Evolutionary conservation across 2,888 invertebrate species (phyloP).

Genomic region (Cotesia congregata): DNA sequence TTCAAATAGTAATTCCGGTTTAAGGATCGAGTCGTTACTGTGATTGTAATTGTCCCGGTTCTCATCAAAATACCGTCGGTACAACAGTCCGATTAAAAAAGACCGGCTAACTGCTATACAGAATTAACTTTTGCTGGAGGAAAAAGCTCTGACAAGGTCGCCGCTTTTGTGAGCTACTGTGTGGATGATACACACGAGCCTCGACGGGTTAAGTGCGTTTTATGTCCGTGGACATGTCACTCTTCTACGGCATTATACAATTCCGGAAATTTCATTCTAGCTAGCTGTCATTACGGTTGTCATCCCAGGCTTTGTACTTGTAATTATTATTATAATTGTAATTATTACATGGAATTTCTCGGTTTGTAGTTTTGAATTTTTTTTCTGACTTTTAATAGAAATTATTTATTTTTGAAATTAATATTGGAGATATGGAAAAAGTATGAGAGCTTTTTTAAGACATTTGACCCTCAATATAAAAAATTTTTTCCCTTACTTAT

Average conservation of each 20-base stretch:
- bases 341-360: too few species aligned
- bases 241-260: slow-evolving; percentile 30
- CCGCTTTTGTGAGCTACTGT: neutral
- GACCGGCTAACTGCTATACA: slow-evolving; percentile 28
- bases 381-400: too few species aligned
- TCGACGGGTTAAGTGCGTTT: neutral
- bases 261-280: slow-evolving; percentile 30
- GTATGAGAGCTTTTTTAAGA: neutral
- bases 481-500: too few species aligned
- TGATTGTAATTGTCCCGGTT: slow-evolving; percentile 39
- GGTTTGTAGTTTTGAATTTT: neutral
- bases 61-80: slow-evolving; percentile 69
- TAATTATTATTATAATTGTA: too few species aligned
- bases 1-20: slow-evolving; percentile 68
- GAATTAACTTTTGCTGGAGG: slow-evolving; percentile 63
- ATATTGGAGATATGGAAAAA: neutral
- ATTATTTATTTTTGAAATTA: too few species aligned
- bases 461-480: too few species aligned
- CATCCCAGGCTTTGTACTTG: neutral
- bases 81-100: slow-evolving; percentile 50
- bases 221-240: neutral
- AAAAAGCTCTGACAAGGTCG: slow-evolving; percentile 54
- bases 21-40: slow-evolving; percentile 45
- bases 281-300: neutral
- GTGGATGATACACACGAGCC: neutral